These are phyloP conservation scores for Heloderma charlesbogerti DNA, from an alignment of 2,113 vertebrate genomes.

Conservation along the genomic window DNA sequence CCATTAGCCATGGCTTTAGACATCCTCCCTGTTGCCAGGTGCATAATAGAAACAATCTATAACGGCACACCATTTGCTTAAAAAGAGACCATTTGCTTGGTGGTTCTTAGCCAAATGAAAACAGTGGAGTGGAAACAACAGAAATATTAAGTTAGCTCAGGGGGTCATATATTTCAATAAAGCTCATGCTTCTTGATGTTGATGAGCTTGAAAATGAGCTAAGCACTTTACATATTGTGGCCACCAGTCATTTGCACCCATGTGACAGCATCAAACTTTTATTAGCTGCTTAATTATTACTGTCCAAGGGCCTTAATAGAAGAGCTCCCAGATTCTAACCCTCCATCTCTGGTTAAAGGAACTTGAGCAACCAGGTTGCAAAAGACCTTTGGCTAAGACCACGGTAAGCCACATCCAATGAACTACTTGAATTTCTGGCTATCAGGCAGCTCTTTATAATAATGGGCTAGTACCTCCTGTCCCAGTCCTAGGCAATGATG, in stretches of 20 bases:
- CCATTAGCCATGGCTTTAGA: slow-evolving; percentile 77
- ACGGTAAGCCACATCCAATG: background rate
- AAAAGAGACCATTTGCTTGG: slow-evolving; percentile 69
- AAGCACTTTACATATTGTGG: background rate
- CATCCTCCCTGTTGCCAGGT: slow-evolving; percentile 81
- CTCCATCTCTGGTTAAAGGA: background rate
- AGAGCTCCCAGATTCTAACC: background rate
- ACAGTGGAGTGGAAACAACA: slow-evolving; percentile 54
- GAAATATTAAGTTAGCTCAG: slow-evolving; percentile 75
- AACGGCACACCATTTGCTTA: slow-evolving; percentile 73
- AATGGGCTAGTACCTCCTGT: background rate
- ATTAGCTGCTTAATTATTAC: background rate
- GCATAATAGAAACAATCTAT: slow-evolving; percentile 76
- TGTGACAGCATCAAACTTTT: background rate
- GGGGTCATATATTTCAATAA: slow-evolving; percentile 74
- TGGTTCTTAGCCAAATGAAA: slow-evolving; percentile 44
- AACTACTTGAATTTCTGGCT: background rate
- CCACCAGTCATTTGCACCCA: background rate
- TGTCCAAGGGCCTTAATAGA: background rate
- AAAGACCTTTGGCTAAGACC: background rate
- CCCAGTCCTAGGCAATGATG: too few species aligned
- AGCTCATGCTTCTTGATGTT: slow-evolving; percentile 71
- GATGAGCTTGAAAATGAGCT: slow-evolving; percentile 75
- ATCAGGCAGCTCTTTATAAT: background rate
- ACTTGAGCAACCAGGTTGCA: background rate